Percentiles rank a stretch among this genome's conserved stretches.
phyloP scores from a whole-genome alignment of 2,113 vertebrate genomes.

The Callospermophilus lateralis region DNA sequence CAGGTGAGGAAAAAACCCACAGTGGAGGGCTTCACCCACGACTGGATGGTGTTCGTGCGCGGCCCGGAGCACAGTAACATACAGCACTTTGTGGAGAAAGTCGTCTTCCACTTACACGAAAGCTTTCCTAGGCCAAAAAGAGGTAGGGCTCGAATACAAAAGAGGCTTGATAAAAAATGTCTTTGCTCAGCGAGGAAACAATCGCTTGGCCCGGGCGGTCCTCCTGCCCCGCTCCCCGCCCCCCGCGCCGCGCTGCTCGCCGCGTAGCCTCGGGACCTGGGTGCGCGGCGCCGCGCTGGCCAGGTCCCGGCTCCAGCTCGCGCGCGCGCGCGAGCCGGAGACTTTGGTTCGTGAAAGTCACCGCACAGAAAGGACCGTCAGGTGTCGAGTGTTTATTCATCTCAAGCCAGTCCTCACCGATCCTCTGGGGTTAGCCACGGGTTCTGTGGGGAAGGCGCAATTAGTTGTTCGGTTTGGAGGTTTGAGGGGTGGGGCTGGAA shows the following conservation, averaged over 20 bases:
- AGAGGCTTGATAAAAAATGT: conserved; percentile 73
- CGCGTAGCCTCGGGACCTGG: conserved; percentile 47
- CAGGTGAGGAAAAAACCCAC: conserved; percentile 98
- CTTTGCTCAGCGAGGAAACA: conserved; percentile 69
- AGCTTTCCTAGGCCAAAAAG: conserved; percentile 99
- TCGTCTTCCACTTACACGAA: conserved; percentile 98
- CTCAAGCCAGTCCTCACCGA: background rate
- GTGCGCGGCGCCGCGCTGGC: conserved; percentile 62
- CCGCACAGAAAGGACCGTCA: conserved; percentile 78
- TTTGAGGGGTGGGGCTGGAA: conserved; percentile 61
- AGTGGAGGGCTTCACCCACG: conserved; percentile 98
- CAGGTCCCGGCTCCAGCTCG: conserved; percentile 30
- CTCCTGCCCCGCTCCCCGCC: background rate
- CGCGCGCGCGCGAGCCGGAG: background rate
- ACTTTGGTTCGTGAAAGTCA: conserved; percentile 57
- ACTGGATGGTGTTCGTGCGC: conserved; percentile 99
- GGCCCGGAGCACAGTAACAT: conserved; percentile 99
- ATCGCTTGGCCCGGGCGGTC: conserved; percentile 64
- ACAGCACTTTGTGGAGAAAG: conserved; percentile 99
- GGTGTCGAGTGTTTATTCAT: conserved; percentile 77
- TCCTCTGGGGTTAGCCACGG: conserved; percentile 47
- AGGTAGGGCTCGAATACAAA: conserved; percentile 89
- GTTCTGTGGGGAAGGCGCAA: conserved; percentile 66
- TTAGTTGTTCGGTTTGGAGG: conserved; percentile 70
- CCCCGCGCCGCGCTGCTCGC: background rate